Evolutionary conservation across 2,113 vertebrate species (phyloP).

Genomic region (Dolichotis patagonum): DNA sequence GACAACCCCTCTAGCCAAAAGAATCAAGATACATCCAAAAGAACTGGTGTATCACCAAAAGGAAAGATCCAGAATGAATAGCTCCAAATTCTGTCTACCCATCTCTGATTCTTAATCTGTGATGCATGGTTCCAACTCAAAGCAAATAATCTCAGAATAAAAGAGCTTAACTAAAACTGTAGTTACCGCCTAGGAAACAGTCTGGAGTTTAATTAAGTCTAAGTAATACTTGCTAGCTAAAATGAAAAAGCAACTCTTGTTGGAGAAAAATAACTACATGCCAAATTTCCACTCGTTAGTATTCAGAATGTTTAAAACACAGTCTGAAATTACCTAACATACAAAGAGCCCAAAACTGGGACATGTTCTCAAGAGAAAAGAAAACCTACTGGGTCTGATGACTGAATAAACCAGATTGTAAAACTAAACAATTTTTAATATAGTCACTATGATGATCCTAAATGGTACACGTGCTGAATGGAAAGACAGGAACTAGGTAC

Average conservation of each 20-base stretch:
- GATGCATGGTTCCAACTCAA: not conserved
- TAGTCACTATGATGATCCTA: not conserved
- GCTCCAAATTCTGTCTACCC: not conserved
- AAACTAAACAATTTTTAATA: not conserved
- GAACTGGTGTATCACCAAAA: not conserved
- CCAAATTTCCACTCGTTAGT: slow-evolving; percentile 11
- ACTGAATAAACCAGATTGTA: not conserved
- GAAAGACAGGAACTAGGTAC: not conserved
- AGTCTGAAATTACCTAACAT: slow-evolving; percentile 24
- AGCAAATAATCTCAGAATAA: not conserved
- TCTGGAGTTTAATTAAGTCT: not conserved
- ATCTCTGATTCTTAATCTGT: not conserved
- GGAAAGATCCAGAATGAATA: not conserved
- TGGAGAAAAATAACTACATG: not conserved
- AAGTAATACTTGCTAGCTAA: not conserved
- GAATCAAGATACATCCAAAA: not conserved
- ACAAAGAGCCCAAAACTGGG: not conserved
- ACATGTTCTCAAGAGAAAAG: slow-evolving; percentile 42
- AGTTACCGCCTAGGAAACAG: not conserved
- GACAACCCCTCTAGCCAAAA: not conserved
- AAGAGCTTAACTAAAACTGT: not conserved
- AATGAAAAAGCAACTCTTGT: not conserved
- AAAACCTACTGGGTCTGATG: not conserved
- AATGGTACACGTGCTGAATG: not conserved
- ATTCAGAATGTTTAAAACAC: slow-evolving; percentile 12